phyloP scores from a whole-genome alignment of 2,888 invertebrate genomes.

The Apamea crenata region DNA sequence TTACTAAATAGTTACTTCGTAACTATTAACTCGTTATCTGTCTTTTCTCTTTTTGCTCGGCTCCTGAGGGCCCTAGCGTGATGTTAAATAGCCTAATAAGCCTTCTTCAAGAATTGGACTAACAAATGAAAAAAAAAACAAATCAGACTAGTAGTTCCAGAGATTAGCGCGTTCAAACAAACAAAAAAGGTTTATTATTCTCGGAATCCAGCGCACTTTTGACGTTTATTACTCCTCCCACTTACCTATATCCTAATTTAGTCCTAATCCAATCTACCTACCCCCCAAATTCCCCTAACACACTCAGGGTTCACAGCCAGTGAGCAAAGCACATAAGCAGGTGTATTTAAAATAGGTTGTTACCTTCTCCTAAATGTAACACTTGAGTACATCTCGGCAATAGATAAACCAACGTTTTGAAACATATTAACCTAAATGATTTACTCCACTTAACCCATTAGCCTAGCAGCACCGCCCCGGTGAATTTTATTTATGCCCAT shows the following conservation, averaged over 20 bases:
- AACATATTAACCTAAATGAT: conserved; percentile 79
- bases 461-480: conserved; percentile 72
- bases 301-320: conserved; percentile 2
- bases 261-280: background rate
- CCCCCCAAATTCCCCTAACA: conserved; percentile 12
- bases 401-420: conserved; percentile 65
- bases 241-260: conserved; percentile 13
- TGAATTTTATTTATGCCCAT: conserved; percentile 82
- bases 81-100: background rate
- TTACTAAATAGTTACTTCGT: too few species aligned
- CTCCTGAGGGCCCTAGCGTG: background rate
- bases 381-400: conserved; percentile 38
- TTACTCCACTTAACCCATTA: conserved; percentile 78
- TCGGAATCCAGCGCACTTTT: background rate
- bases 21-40: background rate
- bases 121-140: background rate
- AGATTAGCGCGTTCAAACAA: background rate
- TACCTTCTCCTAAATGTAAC: conserved; percentile 42
- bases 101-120: background rate
- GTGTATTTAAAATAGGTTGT: conserved; percentile 27
- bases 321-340: conserved; percentile 12
- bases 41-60: background rate
- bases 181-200: background rate
- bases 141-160: background rate
- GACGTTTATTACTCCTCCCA: background rate